phyloP scores from a whole-genome alignment of 2,888 invertebrate species.

The Parnassius apollo region DNA sequence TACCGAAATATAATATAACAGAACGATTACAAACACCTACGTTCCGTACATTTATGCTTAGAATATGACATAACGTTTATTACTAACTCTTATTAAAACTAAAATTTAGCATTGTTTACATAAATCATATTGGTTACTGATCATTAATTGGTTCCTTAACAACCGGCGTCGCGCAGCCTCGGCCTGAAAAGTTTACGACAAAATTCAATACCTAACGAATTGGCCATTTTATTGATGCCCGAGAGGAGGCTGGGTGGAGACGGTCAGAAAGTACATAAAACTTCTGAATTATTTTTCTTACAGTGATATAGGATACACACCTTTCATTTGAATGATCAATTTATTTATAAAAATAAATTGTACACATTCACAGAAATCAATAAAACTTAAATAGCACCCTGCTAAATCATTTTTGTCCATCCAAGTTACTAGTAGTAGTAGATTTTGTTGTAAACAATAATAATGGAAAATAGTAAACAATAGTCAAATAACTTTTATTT shows the following conservation, averaged over 20 bases:
- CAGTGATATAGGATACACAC: no score
- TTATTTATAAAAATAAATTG: slow-evolving; percentile 19
- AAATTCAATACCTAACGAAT: slow-evolving; percentile 77
- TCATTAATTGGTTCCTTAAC: slow-evolving; percentile 67
- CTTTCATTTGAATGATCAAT: slow-evolving; percentile 9
- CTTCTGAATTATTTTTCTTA: slow-evolving; percentile 25
- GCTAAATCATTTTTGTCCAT: no score
- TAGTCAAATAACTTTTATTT: no score
- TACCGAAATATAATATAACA: slow-evolving; percentile 51
- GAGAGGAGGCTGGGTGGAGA: slow-evolving; percentile 79
- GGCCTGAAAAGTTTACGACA: slow-evolving; percentile 67
- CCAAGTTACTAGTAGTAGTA: neutral
- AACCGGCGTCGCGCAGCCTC: slow-evolving; percentile 78
- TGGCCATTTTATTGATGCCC: slow-evolving; percentile 82
- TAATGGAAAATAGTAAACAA: no score
- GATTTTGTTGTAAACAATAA: neutral
- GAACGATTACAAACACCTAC: slow-evolving; percentile 53
- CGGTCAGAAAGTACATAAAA: slow-evolving; percentile 70
- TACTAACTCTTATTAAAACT: slow-evolving; percentile 51
- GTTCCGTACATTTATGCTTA: slow-evolving; percentile 57
- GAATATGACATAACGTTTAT: slow-evolving; percentile 79
- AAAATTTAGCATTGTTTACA: slow-evolving; percentile 69
- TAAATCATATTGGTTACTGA: slow-evolving; percentile 61
- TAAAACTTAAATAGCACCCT: neutral
- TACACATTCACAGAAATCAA: slow-evolving; percentile 5